A percentile compares a stretch with the other conserved stretches of the same genome.
phyloP scores from a whole-genome alignment of 2,888 invertebrate species.

The Parnassius glacialis region DNA sequence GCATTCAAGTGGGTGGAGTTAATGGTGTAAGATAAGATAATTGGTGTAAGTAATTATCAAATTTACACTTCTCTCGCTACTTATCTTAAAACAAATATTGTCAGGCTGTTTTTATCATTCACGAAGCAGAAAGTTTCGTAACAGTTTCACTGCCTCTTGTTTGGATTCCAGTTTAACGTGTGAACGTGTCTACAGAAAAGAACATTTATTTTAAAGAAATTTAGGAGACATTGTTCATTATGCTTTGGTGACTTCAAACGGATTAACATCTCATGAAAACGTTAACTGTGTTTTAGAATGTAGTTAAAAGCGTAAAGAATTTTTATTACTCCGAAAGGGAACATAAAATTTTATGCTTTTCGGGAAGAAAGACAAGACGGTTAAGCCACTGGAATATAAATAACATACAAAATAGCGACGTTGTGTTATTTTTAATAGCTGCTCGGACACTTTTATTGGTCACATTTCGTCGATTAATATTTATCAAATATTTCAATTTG shows the following conservation, averaged over 20 bases:
- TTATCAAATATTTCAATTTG: constrained; percentile 3
- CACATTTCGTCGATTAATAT: constrained; percentile 15
- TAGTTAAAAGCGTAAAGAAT: constrained; percentile 65
- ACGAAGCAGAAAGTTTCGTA: constrained; percentile 58
- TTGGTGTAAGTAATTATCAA: constrained; percentile 70
- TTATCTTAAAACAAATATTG: constrained; percentile 73
- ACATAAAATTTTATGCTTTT: constrained; percentile 65
- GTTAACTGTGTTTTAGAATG: constrained; percentile 54
- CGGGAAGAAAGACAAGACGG: constrained; percentile 49
- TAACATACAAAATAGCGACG: constrained; percentile 32
- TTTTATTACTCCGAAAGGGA: constrained; percentile 62
- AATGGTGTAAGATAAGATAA: constrained; percentile 70
- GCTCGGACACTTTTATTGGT: constrained; percentile 18
- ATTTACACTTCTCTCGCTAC: constrained; percentile 63
- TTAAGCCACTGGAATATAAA: constrained; percentile 47
- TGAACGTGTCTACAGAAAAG: constrained; percentile 34
- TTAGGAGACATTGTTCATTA: constrained; percentile 45
- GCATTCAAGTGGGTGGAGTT: constrained; percentile 53
- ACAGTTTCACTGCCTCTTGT: constrained; percentile 35
- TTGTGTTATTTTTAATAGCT: constrained; percentile 32
- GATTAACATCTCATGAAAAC: constrained; percentile 53
- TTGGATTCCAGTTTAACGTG: constrained; percentile 37
- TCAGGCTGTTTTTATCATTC: constrained; percentile 57
- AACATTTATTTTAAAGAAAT: constrained; percentile 41
- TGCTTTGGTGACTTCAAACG: constrained; percentile 49